Percentiles rank a stretch among this genome's conserved stretches.
These are phyloP conservation scores for Camelus bactrianus DNA, from an alignment of 2,113 vertebrate genomes.

Conservation along the genomic window DNA sequence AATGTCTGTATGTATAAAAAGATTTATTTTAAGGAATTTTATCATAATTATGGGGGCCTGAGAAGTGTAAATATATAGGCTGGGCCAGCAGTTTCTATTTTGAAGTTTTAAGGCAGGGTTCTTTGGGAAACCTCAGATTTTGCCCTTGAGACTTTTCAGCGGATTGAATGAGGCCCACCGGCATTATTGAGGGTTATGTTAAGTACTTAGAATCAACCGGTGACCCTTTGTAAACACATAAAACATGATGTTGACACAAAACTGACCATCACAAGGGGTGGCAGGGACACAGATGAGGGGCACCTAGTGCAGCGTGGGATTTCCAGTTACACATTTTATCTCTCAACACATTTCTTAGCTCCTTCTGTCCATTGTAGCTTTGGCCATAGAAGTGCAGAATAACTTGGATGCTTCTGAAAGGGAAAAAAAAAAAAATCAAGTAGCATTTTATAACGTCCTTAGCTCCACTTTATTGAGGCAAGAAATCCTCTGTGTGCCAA, in stretches of 20 bases:
- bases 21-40: neutral
- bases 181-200: neutral
- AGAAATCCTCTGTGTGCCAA: neutral
- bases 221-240: neutral
- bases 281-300: neutral
- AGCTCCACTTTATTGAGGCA: conserved; percentile 9
- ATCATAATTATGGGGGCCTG: neutral
- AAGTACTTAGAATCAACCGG: neutral
- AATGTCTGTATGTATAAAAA: neutral
- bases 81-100: neutral
- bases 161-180: neutral
- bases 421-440: neutral
- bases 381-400: neutral
- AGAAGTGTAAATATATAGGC: neutral
- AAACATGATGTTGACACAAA: neutral
- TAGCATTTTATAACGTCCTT: conserved; percentile 46
- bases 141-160: neutral
- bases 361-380: neutral
- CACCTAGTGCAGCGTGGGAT: neutral
- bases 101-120: neutral
- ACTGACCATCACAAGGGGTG: neutral
- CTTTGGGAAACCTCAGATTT: neutral
- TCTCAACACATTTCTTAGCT: neutral
- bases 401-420: conserved; percentile 4
- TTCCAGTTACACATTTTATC: neutral